Evolutionary conservation across 2,113 vertebrate species (phyloP), one percentile per base, ranked within the genome.

Genomic region (Atherinomorus stipes): DNA sequence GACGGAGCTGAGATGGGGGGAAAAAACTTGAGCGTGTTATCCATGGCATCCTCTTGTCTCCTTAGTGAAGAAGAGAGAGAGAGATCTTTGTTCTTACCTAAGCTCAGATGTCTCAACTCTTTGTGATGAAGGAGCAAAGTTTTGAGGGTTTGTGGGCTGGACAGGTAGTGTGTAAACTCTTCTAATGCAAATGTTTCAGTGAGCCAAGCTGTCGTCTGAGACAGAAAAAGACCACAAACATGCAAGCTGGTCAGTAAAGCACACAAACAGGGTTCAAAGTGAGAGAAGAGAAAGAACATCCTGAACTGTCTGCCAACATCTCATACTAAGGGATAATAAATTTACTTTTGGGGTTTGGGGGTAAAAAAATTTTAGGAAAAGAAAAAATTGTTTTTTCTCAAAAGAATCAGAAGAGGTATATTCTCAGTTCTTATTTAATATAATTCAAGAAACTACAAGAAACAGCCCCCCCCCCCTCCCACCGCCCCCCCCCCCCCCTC

Each of bases 51-150:
- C 16, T 31, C 16, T 4, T 31, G 7, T 23, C n/a, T 34, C 15
- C n/a, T 58, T 38, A 59, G 52, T 23, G n/a, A 21, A 64, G 13
- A 61, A 18, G 26, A 16, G 2, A 42, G 9, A 28, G 2, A 44
- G 16, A 3, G 19, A 61, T 42, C 10, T 28, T 23, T 61, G 60
- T 65, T 37, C 84, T 22, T 2, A 88, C 88, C 81, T 44, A 76
- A 47, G 56, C 68, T 72, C 21, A 88, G 4, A 31, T 68, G 79
- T 45, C 49, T 76, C 13, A 44, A 4, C 62, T 84, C 71, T 64
- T 44, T 77, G 69, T 91, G 86, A 73, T 90, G 86, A 76, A 81
- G 76, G 56, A 91, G 85, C 25, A 91, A 76, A 51, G 63, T 62
- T 53, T 84, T 87, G 49, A 91, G 59, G 11, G 59, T 52, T 1